phyloP scores from a whole-genome alignment of 2,888 invertebrate genomes.

The Microctonus brassicae region DNA sequence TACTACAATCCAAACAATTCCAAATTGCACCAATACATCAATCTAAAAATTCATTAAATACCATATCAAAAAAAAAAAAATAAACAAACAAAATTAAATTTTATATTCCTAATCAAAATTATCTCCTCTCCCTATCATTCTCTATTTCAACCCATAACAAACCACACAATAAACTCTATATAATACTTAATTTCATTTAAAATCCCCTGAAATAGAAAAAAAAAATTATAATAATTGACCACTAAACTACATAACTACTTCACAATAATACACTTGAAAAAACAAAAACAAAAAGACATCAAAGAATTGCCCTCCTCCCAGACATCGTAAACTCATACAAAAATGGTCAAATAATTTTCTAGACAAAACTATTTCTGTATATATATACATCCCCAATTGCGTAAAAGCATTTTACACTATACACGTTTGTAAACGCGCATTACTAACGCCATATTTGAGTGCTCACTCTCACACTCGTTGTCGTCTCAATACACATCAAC shows the following conservation, averaged over 20 bases:
- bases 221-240: constrained; percentile 16
- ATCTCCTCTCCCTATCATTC: too few relatives aligned
- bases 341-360: constrained; percentile 29
- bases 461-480: constrained; percentile 16
- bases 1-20: too few relatives aligned
- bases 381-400: constrained; percentile 10
- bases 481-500: constrained; percentile 26
- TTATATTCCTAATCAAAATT: too few relatives aligned
- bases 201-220: background rate
- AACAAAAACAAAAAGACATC: background rate
- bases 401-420: constrained; percentile 14
- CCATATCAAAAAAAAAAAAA: background rate
- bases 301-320: too few relatives aligned
- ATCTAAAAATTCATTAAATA: background rate
- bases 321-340: constrained; percentile 1
- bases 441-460: constrained; percentile 26
- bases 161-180: background rate
- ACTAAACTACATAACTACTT: background rate
- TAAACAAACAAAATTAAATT: background rate
- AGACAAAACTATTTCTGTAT: constrained; percentile 1
- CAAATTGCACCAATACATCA: too few relatives aligned
- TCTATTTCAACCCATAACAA: too few relatives aligned
- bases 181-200: background rate
- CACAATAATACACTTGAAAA: background rate
- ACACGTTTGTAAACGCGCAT: background rate